Conservation (phyloP, 2,888 invertebrate species). For the Fragum fragum region DNA sequence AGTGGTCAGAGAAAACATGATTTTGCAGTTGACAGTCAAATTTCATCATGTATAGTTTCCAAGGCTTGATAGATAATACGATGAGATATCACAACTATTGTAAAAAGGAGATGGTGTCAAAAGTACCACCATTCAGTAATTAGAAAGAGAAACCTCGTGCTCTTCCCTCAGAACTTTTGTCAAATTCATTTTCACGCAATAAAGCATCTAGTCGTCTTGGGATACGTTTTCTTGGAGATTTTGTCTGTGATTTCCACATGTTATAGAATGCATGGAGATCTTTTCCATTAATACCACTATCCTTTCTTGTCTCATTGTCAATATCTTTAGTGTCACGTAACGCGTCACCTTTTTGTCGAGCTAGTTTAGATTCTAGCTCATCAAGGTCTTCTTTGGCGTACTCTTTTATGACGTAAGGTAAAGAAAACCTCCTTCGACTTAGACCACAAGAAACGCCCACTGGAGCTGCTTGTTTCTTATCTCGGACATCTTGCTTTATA, state of each 20-base stretch:
- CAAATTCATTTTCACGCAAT: not conserved
- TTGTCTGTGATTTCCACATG: conserved; percentile 11
- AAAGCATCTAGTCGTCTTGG: conserved; percentile 2
- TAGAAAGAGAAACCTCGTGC: not conserved
- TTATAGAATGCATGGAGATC: conserved; percentile 33
- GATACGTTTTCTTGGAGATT: not conserved
- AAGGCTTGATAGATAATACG: too few relatives aligned
- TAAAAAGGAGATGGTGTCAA: too few relatives aligned
- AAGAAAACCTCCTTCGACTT: conserved; percentile 7
- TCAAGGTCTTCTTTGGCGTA: conserved; percentile 17
- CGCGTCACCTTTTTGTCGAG: not conserved
- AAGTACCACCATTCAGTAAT: too few relatives aligned
- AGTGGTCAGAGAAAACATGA: too few relatives aligned
- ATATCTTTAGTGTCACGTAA: not conserved
- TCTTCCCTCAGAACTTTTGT: conserved; percentile 7
- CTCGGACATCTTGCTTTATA: too few relatives aligned
- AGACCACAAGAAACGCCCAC: not conserved
- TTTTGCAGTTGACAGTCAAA: too few relatives aligned
- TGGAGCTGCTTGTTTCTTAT: not conserved
- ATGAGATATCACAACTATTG: too few relatives aligned
- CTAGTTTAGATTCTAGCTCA: conserved; percentile 1
- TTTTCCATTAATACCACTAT: conserved; percentile 12
- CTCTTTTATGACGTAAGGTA: conserved; percentile 21
- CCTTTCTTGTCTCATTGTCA: not conserved
- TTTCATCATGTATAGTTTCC: too few relatives aligned